phyloP scores from a whole-genome alignment of 2,797 vertebrate species.

The Capromys pilorides region DNA sequence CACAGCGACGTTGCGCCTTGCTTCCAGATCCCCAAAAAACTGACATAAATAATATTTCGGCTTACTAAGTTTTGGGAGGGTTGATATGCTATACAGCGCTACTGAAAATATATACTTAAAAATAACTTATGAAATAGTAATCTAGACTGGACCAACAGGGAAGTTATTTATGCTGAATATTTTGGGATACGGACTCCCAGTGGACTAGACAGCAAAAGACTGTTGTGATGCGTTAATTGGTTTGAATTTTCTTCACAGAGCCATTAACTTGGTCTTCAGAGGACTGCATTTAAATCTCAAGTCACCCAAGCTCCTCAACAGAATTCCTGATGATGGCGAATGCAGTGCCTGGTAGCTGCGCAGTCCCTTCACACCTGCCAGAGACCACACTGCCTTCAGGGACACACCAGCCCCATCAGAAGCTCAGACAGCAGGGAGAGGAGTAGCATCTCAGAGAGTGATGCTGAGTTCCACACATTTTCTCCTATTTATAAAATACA shows the following conservation, averaged over 20 bases:
- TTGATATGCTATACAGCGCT: neutral
- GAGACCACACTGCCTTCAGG: neutral
- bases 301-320: neutral
- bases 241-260: neutral
- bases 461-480: neutral
- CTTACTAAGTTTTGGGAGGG: neutral
- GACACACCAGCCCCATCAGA: neutral
- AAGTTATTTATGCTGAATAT: constrained; percentile 31
- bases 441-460: neutral
- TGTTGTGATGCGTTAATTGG: neutral
- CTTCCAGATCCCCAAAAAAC: neutral
- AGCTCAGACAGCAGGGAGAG: neutral
- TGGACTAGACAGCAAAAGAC: neutral
- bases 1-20: neutral
- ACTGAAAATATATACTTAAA: neutral
- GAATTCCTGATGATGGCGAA: neutral
- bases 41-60: neutral
- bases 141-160: neutral
- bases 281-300: neutral
- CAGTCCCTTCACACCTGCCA: fast-evolving
- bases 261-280: neutral
- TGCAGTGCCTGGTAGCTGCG: too few species aligned
- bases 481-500: constrained; percentile 34
- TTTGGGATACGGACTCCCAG: neutral
- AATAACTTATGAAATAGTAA: constrained; percentile 1